Base-by-base conservation (phyloP, 2,888 invertebrate species). In the Dermolepida albohirtum region DNA sequence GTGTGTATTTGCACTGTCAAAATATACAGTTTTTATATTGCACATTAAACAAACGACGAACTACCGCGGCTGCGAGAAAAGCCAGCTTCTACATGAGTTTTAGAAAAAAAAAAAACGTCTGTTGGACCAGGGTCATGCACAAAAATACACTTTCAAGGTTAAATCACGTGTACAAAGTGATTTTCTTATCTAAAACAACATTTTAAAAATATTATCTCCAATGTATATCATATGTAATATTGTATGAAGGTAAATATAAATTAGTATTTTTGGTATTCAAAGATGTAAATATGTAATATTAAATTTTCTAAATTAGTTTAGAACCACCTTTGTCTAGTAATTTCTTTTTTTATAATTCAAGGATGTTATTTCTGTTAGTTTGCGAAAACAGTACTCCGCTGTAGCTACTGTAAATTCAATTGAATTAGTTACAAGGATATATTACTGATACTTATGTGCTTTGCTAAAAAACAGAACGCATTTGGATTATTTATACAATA, bases 71-170 rank as follows among this genome's bases (percentile, higher is more conserved):
- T 2, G 11, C 16, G 39, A 34, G 17, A 12, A 14, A 47, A 47
- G 47, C 14, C 14, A 49, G 49, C 10, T 49, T 17, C 22, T 17
- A 16, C 44, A 44, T 44, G 43, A 47, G 16, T 16, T 14, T 16
- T 14, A 47, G 6, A n/a, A n/a, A n/a, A 8, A 47, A 12, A 47
- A 47, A 47, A 47, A 16, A 41, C 22, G 43, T 49, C 27, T 62
- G 59, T 34, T 43, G 47, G 12, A 16, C 44, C 71, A 71, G 62
- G 71, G 71, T 67, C 71, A 71, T 29, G 67, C 49, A 54, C 54
- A 55, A 69, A 71, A 69, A 71, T 39, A 27, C 64, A 59, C 6
- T n/a, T 47, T 62, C 71, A 71, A 71, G 71, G 71, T 50, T 63
- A 40, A 16, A 50, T 63, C 69, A 63, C 71, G 67, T 71, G 66